Percentiles rank a stretch among this genome's conserved stretches.
Conservation (phyloP, 2,888 invertebrate species). For the Adelphocoris suturalis region DNA sequence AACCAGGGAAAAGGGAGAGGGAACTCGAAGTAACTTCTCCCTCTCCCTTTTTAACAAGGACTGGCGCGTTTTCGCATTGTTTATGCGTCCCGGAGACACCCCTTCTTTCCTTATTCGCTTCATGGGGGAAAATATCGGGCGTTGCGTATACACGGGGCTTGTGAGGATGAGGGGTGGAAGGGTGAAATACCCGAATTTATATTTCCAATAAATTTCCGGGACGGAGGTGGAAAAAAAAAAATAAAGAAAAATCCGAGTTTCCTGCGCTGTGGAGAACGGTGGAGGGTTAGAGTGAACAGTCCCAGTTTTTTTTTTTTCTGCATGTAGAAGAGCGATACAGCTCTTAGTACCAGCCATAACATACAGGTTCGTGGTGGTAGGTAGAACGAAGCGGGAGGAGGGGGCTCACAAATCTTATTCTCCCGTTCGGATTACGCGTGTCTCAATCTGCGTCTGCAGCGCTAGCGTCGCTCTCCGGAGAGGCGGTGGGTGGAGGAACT, state of each 20-base stretch:
- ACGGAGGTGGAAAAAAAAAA: slow-evolving; percentile 4
- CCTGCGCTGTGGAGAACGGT: background rate
- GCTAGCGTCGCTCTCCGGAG: background rate
- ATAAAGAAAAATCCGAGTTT: slow-evolving; percentile 22
- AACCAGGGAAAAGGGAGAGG: background rate
- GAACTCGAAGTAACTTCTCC: slow-evolving; percentile 17
- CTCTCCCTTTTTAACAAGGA: slow-evolving; percentile 7
- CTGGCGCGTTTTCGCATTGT: slow-evolving; percentile 39
- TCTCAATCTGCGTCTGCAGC: slow-evolving; percentile 45
- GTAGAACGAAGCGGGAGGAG: background rate
- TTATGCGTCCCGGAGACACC: background rate
- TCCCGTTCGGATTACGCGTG: slow-evolving; percentile 47
- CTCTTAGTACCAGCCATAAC: slow-evolving; percentile 27
- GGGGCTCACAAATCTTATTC: slow-evolving; percentile 51
- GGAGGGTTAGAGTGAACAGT: background rate
- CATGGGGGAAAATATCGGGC: slow-evolving; percentile 11
- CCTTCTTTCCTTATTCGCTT: slow-evolving; percentile 10
- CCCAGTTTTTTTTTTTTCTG: background rate
- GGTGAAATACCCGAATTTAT: slow-evolving; percentile 19
- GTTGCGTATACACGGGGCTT: background rate
- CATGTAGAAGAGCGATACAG: background rate
- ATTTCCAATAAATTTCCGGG: slow-evolving; percentile 22
- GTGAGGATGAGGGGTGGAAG: background rate
- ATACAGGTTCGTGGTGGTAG: background rate
- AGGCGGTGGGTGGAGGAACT: background rate